Base-by-base conservation (phyloP, 2,113 vertebrate genomes). In the Thunnus maccoyii region DNA sequence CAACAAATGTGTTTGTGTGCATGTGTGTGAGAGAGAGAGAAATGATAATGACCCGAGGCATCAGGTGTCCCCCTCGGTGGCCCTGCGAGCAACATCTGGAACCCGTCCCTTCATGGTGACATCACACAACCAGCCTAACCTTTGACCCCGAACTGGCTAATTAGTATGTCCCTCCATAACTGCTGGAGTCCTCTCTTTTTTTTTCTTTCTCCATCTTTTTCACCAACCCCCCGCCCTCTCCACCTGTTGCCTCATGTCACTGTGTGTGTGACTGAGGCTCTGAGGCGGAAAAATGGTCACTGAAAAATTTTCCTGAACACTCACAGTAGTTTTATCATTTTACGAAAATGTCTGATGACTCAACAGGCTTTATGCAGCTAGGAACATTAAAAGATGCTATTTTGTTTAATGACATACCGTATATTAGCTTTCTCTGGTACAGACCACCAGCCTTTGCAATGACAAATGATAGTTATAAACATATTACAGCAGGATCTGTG, bases 71-170 rank as follows among this genome's bases (percentile, higher is more conserved):
- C 80, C 68, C 76, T 70, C 68, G 61, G 84, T 79, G 79, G 85
- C 84, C 88, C 73, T 65, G 46, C 2, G 11, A 72, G 56, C 85
- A 87, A 84, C 93, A 94, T 94, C 91, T 94, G 92, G 91, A 93
- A 82, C 72, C 76, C 55, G 80, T 94, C 93, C 86, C 83, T 84
- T 78, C 17, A 5, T 79, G 87, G 88, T 92, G 90, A 93, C 92
- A 91, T 93, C 89, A 91, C 87, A 86, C 80, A 78, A 77, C 80
- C 78, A 69, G 85, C 80, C 74, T 93, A 66, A 92, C 94, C 94
- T 94, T 90, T 94, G 92, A 91, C 93, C 91, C 84, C 64, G 50
- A 72, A 89, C 77, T 20, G 89, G 92, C 95, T 94, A 94, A 96
- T 95, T 95, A 95, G 94, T 89, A 56, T 72, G 83, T 93, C 86